Evolutionary conservation across 2,797 vertebrate species (phyloP).

Genomic region (Epinephelus awoara): DNA sequence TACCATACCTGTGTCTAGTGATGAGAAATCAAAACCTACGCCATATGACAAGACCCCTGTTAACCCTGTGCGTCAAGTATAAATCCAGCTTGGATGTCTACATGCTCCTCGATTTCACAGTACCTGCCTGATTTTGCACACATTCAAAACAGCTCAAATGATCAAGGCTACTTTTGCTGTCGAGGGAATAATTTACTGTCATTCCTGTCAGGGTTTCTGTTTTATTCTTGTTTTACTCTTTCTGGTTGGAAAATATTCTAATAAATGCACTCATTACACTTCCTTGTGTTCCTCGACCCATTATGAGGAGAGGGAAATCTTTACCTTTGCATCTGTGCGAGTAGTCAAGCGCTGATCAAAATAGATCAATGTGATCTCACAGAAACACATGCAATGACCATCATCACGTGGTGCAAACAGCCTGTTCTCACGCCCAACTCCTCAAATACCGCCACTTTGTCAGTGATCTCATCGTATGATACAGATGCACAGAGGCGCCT

Average conservation of each 20-base stretch:
- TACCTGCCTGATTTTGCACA: background rate
- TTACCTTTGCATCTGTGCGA: background rate
- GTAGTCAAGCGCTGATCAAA: background rate
- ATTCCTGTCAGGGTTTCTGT: background rate
- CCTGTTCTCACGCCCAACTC: too few species aligned
- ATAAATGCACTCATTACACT: background rate
- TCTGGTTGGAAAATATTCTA: background rate
- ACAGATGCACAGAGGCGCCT: too few species aligned
- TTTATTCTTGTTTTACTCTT: background rate
- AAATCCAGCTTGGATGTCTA: conserved; percentile 2
- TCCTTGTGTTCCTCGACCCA: background rate
- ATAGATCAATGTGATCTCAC: too few species aligned
- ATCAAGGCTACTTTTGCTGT: background rate
- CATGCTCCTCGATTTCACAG: background rate
- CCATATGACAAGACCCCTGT: background rate
- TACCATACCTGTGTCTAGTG: background rate
- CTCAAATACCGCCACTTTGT: too few species aligned
- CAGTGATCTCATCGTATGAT: too few species aligned
- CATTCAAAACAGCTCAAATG: background rate
- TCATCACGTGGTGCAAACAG: too few species aligned
- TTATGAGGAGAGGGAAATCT: background rate
- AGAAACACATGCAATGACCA: too few species aligned
- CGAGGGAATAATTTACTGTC: background rate
- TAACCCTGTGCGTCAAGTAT: background rate
- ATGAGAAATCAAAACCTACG: background rate